A percentile compares a stretch with the other conserved stretches of the same genome.
Evolutionary conservation across 2,797 vertebrate genomes (phyloP).

Genomic region (Pitangus sulphuratus): DNA sequence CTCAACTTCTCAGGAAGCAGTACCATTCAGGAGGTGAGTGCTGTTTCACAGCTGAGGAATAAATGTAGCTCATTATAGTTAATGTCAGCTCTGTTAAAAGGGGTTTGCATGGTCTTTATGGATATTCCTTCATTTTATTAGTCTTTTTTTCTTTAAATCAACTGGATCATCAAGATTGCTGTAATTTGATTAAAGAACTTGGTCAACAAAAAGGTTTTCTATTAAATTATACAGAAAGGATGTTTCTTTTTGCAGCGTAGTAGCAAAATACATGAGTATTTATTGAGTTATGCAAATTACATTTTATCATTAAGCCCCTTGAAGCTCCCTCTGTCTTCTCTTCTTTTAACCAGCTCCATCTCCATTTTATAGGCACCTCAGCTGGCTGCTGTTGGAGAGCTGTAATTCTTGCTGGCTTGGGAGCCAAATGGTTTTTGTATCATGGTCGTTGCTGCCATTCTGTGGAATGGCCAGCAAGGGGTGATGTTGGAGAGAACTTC

Average conservation of each 20-base stretch:
- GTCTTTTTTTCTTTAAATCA: constrained; percentile 69
- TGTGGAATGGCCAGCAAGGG: constrained; percentile 59
- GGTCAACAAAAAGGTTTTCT: constrained; percentile 21
- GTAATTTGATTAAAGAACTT: constrained; percentile 59
- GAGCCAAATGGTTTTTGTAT: not conserved
- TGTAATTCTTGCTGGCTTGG: not conserved
- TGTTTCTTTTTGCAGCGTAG: constrained; percentile 27
- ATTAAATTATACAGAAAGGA: not conserved
- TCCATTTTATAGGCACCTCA: not conserved
- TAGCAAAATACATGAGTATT: not conserved
- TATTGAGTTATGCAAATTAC: not conserved
- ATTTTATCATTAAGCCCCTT: not conserved
- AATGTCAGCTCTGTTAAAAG: constrained; percentile 74
- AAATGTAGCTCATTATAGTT: constrained; percentile 80
- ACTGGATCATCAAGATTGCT: constrained; percentile 49
- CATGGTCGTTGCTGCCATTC: constrained; percentile 33
- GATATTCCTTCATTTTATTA: constrained; percentile 71
- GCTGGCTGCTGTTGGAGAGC: not conserved
- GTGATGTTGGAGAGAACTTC: constrained; percentile 71
- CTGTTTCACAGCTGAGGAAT: constrained; percentile 77
- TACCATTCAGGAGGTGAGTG: constrained; percentile 98
- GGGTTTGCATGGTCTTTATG: constrained; percentile 57
- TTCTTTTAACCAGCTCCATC: not conserved
- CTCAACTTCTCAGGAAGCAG: constrained; percentile 98
- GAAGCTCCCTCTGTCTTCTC: not conserved